phyloP scores from a whole-genome alignment of 2,797 vertebrate species.

The Dendrocincla fuliginosa region DNA sequence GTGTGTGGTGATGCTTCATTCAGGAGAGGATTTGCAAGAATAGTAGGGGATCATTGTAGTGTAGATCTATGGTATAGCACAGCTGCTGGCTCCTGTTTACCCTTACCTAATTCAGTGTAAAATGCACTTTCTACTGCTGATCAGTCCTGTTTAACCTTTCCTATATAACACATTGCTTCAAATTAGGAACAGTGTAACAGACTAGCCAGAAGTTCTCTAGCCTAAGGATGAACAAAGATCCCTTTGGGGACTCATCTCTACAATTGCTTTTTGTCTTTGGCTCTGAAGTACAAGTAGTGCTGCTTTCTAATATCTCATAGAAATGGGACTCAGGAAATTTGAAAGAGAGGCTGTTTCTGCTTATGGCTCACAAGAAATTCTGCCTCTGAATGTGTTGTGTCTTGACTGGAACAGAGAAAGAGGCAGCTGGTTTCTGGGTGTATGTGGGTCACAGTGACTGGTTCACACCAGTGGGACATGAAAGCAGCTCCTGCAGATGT shows the following conservation, averaged over 20 bases:
- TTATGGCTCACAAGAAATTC: neutral
- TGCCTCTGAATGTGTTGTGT: neutral
- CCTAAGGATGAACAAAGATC: neutral
- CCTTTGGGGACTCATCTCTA: conserved; percentile 3
- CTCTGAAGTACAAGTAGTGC: neutral
- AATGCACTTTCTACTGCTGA: conserved; percentile 4
- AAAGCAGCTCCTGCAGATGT: neutral
- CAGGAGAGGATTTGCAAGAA: neutral
- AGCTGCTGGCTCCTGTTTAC: neutral
- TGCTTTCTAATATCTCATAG: neutral
- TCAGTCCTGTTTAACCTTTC: conserved; percentile 33
- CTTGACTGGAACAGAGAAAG: neutral
- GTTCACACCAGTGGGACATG: neutral
- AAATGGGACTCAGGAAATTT: neutral
- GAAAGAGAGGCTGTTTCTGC: neutral
- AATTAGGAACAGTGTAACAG: neutral
- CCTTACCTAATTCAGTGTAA: neutral
- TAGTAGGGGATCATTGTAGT: fast-evolving
- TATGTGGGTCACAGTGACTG: neutral
- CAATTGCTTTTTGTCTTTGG: conserved; percentile 18
- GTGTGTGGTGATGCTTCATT: neutral
- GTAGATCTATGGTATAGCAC: neutral
- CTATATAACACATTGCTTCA: neutral
- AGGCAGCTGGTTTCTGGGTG: neutral
- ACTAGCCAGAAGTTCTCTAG: neutral